Percentiles rank a stretch among this genome's conserved stretches.
Evolutionary conservation across 2,113 vertebrate genomes (phyloP).

Genomic region (Cacatua alba): DNA sequence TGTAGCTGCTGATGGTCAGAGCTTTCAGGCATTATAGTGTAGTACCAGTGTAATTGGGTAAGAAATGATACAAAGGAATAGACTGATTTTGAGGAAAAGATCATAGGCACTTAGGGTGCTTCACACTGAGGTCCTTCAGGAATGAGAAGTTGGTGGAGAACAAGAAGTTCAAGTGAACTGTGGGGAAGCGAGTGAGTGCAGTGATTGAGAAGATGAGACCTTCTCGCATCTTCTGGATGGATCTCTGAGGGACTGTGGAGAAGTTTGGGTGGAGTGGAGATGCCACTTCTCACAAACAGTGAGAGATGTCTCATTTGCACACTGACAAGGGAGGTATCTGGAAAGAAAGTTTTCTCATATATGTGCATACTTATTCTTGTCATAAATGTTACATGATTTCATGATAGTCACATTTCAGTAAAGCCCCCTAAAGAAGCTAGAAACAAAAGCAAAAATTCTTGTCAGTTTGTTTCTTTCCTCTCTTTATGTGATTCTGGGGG

Average conservation of each 20-base stretch:
- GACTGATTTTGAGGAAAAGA: neutral
- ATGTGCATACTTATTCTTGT: neutral
- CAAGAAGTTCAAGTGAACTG: neutral
- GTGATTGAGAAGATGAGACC: neutral
- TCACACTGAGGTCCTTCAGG: neutral
- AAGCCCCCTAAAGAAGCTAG: neutral
- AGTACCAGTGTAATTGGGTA: neutral
- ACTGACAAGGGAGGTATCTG: neutral
- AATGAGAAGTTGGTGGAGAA: neutral
- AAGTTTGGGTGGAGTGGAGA: neutral
- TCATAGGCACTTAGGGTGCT: neutral
- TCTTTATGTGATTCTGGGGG: neutral
- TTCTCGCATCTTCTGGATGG: neutral
- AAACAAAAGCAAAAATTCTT: neutral
- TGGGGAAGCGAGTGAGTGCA: neutral
- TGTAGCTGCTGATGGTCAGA: neutral
- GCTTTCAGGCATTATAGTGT: neutral
- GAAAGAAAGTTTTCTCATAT: neutral
- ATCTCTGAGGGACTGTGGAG: neutral
- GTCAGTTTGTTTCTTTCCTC: fast-evolving
- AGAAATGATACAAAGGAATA: neutral
- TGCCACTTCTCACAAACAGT: neutral
- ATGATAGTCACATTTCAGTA: neutral
- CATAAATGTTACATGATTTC: neutral
- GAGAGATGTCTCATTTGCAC: neutral